These are phyloP conservation scores for Cantharis rufa DNA, from an alignment of 2,888 invertebrate genomes.

Conservation along the genomic window DNA sequence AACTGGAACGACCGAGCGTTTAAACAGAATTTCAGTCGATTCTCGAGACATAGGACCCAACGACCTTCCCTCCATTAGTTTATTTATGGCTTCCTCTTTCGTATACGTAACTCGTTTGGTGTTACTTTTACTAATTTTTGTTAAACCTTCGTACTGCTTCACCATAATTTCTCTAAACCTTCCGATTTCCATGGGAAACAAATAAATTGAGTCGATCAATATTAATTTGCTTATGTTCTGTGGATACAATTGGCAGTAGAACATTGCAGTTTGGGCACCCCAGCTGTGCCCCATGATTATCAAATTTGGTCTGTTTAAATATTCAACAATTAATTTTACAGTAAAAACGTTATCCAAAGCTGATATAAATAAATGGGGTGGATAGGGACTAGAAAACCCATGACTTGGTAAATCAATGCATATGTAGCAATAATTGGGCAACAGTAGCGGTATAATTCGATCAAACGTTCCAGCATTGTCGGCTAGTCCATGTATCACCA, in stretches of 20 bases:
- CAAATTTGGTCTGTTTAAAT: constrained; percentile 46
- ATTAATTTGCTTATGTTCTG: constrained; percentile 54
- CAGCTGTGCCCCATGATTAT: constrained; percentile 53
- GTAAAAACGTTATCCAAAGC: constrained; percentile 54
- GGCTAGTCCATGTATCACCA: constrained; percentile 63
- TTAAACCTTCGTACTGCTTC: constrained; percentile 50
- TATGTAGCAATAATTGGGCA: constrained; percentile 55
- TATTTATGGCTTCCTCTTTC: constrained; percentile 57
- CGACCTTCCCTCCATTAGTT: constrained; percentile 54
- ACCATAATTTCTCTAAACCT: constrained; percentile 45
- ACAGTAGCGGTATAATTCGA: constrained; percentile 60
- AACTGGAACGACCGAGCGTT: constrained; percentile 55
- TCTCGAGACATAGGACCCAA: constrained; percentile 49
- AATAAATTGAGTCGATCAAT: constrained; percentile 53
- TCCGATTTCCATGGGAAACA: constrained; percentile 37
- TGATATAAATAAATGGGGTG: constrained; percentile 49
- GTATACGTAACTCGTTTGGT: constrained; percentile 50
- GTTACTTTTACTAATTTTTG: constrained; percentile 42
- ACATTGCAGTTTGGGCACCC: constrained; percentile 57
- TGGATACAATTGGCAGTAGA: constrained; percentile 54
- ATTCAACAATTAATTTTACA: constrained; percentile 42
- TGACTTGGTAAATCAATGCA: constrained; percentile 65
- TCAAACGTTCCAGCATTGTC: constrained; percentile 67
- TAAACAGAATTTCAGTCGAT: constrained; percentile 58
- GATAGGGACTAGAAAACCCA: constrained; percentile 62